Conservation (phyloP, 2,797 vertebrate species). For the Agapornis canus region DNA sequence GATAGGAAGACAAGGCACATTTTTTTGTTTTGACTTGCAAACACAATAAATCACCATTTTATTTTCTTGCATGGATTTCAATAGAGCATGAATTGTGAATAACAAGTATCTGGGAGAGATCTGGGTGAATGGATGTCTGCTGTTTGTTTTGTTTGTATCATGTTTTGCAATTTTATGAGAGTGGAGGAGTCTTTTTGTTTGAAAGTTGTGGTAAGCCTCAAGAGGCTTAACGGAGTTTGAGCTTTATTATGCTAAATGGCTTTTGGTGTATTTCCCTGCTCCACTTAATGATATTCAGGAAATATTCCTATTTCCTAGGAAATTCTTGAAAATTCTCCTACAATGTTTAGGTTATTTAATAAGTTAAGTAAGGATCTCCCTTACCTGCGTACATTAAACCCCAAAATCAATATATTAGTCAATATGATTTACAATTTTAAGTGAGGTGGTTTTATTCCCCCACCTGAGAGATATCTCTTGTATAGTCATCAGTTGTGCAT, state of each 20-base stretch:
- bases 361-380: neutral
- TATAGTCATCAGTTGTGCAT: neutral
- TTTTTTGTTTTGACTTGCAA: neutral
- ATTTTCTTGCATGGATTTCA: neutral
- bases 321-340: neutral
- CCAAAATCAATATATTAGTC: neutral
- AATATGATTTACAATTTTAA: neutral
- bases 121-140: neutral
- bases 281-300: neutral
- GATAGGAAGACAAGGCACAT: neutral
- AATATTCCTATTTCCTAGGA: constrained; percentile 17
- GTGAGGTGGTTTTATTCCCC: neutral
- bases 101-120: neutral
- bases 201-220: constrained; percentile 7
- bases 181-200: neutral
- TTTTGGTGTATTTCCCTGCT: neutral
- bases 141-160: constrained; percentile 12
- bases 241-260: constrained; percentile 29
- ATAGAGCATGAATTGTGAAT: neutral
- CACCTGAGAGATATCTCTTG: neutral
- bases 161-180: neutral
- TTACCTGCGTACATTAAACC: neutral
- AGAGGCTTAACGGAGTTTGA: neutral
- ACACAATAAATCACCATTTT: neutral
- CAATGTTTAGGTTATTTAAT: neutral